Base-by-base conservation (phyloP, 2,113 vertebrate species). In the Entelurus aequoreus region DNA sequence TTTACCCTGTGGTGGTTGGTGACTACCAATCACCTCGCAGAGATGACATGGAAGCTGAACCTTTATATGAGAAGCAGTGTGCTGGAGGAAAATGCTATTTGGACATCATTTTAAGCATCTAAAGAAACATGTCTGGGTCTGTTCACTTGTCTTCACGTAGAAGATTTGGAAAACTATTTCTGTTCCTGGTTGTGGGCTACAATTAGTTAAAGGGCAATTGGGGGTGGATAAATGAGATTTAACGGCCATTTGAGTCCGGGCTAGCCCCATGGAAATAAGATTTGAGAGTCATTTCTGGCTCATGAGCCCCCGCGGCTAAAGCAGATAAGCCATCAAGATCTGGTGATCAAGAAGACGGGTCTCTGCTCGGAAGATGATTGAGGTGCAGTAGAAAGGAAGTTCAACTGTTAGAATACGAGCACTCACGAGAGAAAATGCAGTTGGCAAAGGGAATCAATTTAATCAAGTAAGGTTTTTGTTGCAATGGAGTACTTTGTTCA, bases 251-350 rank as follows among this genome's bases (percentile, higher is more conserved):
- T 71, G 62, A 74, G 63, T 13, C 21, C 0, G 52, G 66, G 60
- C 51, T 66, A 76, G 65, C 76, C 70, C 55, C 56, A 60, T 53
- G 60, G 21, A 81, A 84, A 85, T 80, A 21, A 52, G 76, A 83
- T 84, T 83, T 80, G 48, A 71, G 62, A 50, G 74, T 69, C 54
- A 72, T 74, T 72, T 81, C 63, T 81, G 63, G 59, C 81, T 82
- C 10, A 78, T 81, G 47, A 72, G 62, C 44, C 63, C 64, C 21
- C n/a, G 52, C n/a, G 63, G 68, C 68, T 53, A 16, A 62, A 60
- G 71, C 51, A 76, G 76, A 82, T 79, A 77, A 69, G 53, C 19
- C 72, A 78, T 78, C 63, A 74, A 76, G 70, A 68, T 68, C 54
- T 57, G 35, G 28, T 68, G 38, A 13, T 66, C 66, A 76, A 55